Evolutionary conservation across 2,113 vertebrate genomes (phyloP), one percentile per base, ranked within the genome.

Genomic region (Oryctolagus cuniculus): DNA sequence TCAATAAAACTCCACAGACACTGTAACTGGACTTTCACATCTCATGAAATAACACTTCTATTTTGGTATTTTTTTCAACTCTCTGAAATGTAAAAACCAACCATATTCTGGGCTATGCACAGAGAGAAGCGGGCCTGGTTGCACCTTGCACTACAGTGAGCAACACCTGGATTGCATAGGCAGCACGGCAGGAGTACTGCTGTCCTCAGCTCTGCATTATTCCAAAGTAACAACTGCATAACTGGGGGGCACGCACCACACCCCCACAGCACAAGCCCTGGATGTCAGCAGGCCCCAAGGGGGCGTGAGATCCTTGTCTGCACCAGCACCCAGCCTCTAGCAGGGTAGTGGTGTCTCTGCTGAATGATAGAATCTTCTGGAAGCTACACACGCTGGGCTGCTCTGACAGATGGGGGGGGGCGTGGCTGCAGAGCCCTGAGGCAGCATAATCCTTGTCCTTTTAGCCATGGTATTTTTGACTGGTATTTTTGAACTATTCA

Each of bases 111-210:
- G 84, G 22, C 29, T 9, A 29, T 1, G 19, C 7, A 13, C 16
- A 87, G 2, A 74, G 4, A 78, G 22, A 63, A 6, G 15, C 0
- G 9, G 49, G 6, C 22, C 31, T 86, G 38, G 22, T 34, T 67
- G 34, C 38, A 25, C 66, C 64, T 11, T 0, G 6, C 34, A 19
- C 13, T 15, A 10, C 3, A 7, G 2, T 53, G 74, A 24, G 31
- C 5, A 5, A 2, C 1, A 17, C 27, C 16, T 16, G 72, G 81
- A 58, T 5, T 38, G 49, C 34, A 10, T 38, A 27, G 49, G 21
- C 3, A 2, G 10, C 13, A 21, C 0, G 6, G 22, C 13, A 7
- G 29, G 1, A 19, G 11, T 7, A 21, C 12, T 36, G 66, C 2
- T 51, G 1, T 27, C 34, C 15, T 58, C 51, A 16, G 44, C 34